phyloP scores from a whole-genome alignment of 2,888 invertebrate species.

The Lepidonotus clava region DNA sequence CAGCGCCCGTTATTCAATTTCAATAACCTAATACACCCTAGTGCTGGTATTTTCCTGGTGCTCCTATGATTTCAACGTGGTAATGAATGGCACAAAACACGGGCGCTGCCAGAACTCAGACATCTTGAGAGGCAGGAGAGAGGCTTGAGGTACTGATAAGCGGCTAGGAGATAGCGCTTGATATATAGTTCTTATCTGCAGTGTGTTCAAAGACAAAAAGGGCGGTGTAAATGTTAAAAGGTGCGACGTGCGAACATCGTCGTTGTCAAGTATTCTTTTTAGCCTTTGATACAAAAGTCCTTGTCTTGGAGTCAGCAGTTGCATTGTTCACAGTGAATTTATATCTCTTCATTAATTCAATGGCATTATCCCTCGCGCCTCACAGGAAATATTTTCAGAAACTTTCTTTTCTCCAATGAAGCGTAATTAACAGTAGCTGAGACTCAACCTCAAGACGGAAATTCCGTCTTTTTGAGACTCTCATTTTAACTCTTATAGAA shows the following conservation, averaged over 20 bases:
- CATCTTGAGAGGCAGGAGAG: background rate
- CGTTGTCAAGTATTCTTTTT: too few species aligned
- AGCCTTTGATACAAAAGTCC: background rate
- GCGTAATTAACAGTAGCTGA: background rate
- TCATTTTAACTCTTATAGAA: background rate
- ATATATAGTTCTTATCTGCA: constrained; percentile 4
- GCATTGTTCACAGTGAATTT: background rate
- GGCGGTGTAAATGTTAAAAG: background rate
- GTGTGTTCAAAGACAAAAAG: background rate
- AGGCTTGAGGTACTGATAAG: background rate
- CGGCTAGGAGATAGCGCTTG: background rate
- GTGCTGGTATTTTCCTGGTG: background rate
- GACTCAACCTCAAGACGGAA: background rate
- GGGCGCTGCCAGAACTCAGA: background rate
- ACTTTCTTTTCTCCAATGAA: background rate
- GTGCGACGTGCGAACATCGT: too few species aligned
- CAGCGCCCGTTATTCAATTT: background rate
- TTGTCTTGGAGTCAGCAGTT: background rate
- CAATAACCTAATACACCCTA: constrained; percentile 6
- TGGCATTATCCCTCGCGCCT: background rate
- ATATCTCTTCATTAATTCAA: background rate
- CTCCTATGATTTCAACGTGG: constrained; percentile 21
- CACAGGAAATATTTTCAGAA: background rate
- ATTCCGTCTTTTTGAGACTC: background rate
- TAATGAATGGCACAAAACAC: background rate